These are phyloP conservation scores for Aphidius ervi DNA, from an alignment of 1,140 invertebrate species.

Conservation along the genomic window DNA sequence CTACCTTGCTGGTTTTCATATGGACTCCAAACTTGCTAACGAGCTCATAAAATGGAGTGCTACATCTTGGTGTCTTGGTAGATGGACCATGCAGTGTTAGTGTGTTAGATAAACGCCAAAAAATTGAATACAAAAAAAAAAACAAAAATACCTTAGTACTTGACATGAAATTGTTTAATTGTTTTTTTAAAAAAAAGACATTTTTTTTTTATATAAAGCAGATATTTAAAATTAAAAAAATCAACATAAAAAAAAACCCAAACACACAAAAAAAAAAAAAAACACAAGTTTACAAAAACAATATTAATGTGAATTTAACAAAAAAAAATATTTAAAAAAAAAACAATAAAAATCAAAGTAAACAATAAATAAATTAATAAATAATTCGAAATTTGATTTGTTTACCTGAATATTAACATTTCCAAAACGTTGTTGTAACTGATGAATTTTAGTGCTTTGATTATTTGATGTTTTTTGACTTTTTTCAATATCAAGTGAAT, in stretches of 20 bases:
- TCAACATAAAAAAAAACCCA: no score
- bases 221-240: no score
- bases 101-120: conserved; percentile 34
- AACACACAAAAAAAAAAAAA: neutral
- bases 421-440: conserved; percentile 68
- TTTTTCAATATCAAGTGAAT: conserved; percentile 59
- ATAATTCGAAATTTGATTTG: conserved; percentile 6
- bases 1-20: conserved; percentile 36
- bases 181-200: no score
- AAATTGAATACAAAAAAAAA: no score
- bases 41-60: conserved; percentile 45
- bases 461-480: conserved; percentile 69
- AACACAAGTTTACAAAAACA: neutral
- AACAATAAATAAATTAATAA: neutral
- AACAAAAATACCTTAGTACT: no score
- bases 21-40: conserved; percentile 43
- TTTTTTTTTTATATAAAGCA: no score
- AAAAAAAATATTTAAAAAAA: no score
- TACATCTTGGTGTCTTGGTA: conserved; percentile 43
- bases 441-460: conserved; percentile 73
- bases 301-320: neutral
- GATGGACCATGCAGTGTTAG: conserved; percentile 45
- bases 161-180: no score
- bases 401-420: conserved; percentile 52
- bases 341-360: neutral